These are phyloP conservation scores for Dryobates pubescens DNA, from an alignment of 2,797 vertebrate species.

Conservation along the genomic window DNA sequence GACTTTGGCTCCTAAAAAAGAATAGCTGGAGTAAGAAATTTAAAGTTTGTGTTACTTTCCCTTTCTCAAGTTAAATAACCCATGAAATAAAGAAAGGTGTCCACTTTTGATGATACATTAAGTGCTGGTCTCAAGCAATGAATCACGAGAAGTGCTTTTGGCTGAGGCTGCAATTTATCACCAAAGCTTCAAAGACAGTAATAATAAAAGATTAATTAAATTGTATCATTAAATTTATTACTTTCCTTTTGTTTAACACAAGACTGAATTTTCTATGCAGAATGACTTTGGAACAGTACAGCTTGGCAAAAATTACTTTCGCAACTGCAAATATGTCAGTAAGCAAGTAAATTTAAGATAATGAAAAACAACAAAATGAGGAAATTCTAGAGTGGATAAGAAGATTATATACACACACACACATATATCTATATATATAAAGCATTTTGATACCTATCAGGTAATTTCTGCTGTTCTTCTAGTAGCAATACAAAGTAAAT, in stretches of 20 bases:
- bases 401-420: slow-evolving; percentile 18
- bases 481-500: slow-evolving; percentile 22
- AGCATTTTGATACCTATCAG: slow-evolving; percentile 8
- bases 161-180: slow-evolving; percentile 79
- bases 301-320: slow-evolving; percentile 61
- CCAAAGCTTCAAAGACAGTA: slow-evolving; percentile 78
- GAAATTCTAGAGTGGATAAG: slow-evolving; percentile 54
- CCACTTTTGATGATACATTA: slow-evolving; percentile 85
- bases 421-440: neutral
- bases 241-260: slow-evolving; percentile 71
- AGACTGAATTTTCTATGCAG: slow-evolving; percentile 75
- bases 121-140: slow-evolving; percentile 79
- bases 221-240: slow-evolving; percentile 75
- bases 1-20: slow-evolving; percentile 86
- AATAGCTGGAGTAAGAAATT: slow-evolving; percentile 83
- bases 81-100: slow-evolving; percentile 86
- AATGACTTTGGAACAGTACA: slow-evolving; percentile 62
- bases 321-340: slow-evolving; percentile 56
- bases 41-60: slow-evolving; percentile 83
- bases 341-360: slow-evolving; percentile 57
- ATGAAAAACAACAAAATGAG: slow-evolving; percentile 59
- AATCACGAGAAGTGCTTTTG: slow-evolving; percentile 78
- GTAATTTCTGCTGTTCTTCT: slow-evolving; percentile 23
- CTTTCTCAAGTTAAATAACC: slow-evolving; percentile 85
- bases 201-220: slow-evolving; percentile 85